These are phyloP conservation scores for Scyliorhinus canicula DNA, from an alignment of 2,797 vertebrate genomes.

Conservation along the genomic window DNA sequence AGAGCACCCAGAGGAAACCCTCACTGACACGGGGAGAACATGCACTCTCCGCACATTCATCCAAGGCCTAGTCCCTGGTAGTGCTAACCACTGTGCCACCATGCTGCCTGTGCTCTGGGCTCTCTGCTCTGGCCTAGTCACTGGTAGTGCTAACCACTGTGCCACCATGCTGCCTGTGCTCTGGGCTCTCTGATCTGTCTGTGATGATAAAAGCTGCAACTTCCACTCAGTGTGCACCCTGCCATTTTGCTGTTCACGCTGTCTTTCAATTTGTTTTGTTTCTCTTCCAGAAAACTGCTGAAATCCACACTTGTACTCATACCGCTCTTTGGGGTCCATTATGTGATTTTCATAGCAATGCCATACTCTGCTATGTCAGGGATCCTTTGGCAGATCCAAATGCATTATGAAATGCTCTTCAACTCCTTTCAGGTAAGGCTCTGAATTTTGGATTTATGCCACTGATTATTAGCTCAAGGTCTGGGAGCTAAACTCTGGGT, in stretches of 20 bases:
- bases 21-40: too few relatives aligned
- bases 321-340: conserved; percentile 78
- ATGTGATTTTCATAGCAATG: conserved; percentile 75
- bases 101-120: too few relatives aligned
- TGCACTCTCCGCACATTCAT: too few relatives aligned
- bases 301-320: conserved; percentile 75
- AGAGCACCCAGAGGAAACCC: too few relatives aligned
- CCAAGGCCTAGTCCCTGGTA: too few relatives aligned
- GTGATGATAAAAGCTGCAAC: not conserved
- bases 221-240: not conserved
- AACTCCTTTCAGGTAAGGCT: conserved; percentile 70
- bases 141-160: too few relatives aligned
- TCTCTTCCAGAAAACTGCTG: conserved; percentile 64
- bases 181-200: not conserved
- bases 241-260: not conserved
- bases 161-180: too few relatives aligned
- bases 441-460: too few relatives aligned
- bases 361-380: conserved; percentile 71
- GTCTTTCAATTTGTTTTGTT: not conserved
- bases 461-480: not conserved
- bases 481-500: not conserved
- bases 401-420: conserved; percentile 83
- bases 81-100: too few relatives aligned
- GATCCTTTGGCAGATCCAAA: conserved; percentile 75
- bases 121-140: too few relatives aligned